These are phyloP conservation scores for Cricetomys ansorgei DNA, from an alignment of 2,113 vertebrate genomes.

Conservation along the genomic window DNA sequence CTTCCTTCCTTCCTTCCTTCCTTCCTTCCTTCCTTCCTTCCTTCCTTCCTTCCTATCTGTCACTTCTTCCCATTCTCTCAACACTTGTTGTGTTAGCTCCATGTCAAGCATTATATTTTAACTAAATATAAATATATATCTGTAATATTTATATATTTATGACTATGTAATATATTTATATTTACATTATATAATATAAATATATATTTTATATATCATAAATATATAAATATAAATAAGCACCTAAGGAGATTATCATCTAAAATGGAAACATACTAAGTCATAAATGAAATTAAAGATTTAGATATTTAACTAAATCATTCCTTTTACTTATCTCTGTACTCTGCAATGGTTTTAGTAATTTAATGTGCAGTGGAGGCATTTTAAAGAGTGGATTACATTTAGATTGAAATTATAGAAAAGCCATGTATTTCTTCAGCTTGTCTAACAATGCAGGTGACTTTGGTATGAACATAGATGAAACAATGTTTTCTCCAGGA, in stretches of 20 bases:
- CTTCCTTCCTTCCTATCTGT: background rate
- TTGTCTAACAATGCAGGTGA: background rate
- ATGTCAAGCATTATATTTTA: background rate
- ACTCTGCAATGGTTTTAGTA: background rate
- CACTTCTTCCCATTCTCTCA: background rate
- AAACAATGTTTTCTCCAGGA: slow-evolving; percentile 11
- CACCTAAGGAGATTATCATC: background rate
- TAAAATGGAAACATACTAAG: slow-evolving; percentile 20
- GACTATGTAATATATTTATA: no score
- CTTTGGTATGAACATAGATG: background rate
- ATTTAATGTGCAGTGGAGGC: background rate
- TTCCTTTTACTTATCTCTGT: background rate
- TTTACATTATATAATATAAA: no score
- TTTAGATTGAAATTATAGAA: slow-evolving; percentile 24
- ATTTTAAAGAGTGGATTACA: slow-evolving; percentile 27
- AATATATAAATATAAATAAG: no score
- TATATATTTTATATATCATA: no score
- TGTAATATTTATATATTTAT: no score
- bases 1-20: background rate
- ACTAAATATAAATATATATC: no score
- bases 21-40: background rate
- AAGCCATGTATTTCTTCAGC: slow-evolving; percentile 21
- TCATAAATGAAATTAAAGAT: background rate
- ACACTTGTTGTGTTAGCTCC: slow-evolving; percentile 1
- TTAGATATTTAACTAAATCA: background rate